A percentile compares a stretch with the other conserved stretches of the same genome.
phyloP scores from a whole-genome alignment of 2,888 invertebrate species.

The Troilus luridus region DNA sequence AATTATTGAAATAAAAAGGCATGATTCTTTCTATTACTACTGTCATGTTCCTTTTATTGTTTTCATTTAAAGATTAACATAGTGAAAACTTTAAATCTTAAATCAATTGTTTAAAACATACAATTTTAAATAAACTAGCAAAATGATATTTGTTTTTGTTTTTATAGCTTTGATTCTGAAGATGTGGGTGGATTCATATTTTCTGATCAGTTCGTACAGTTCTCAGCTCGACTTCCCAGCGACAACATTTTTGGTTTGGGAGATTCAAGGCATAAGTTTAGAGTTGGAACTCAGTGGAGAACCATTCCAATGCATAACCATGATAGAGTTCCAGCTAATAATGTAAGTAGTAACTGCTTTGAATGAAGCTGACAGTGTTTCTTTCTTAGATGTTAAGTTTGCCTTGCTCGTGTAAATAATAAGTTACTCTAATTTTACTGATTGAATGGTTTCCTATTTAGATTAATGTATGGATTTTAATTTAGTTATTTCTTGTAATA shows the following conservation, averaged over 20 bases:
- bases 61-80: neutral
- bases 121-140: neutral
- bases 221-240: slow-evolving; percentile 76
- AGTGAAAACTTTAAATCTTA: neutral
- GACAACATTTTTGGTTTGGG: slow-evolving; percentile 82
- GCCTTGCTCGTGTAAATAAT: too few relatives aligned
- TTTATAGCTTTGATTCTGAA: slow-evolving; percentile 78
- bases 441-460: too few relatives aligned
- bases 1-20: too few relatives aligned
- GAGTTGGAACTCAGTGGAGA: slow-evolving; percentile 78
- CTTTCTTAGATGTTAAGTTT: too few relatives aligned
- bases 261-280: slow-evolving; percentile 77
- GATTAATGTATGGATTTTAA: too few relatives aligned
- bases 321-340: slow-evolving; percentile 77
- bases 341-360: slow-evolving; percentile 71
- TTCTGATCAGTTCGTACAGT: slow-evolving; percentile 82
- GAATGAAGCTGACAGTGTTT: too few relatives aligned
- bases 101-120: neutral
- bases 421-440: too few relatives aligned
- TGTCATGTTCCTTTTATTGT: neutral
- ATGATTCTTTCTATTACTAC: too few relatives aligned
- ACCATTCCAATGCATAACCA: slow-evolving; percentile 79
- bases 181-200: slow-evolving; percentile 79
- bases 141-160: neutral
- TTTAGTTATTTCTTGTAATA: too few relatives aligned